Evolutionary conservation across 2,888 invertebrate species (phyloP), one percentile per base, ranked within the genome.

Genomic region (Nephrocerus scutellatus): DNA sequence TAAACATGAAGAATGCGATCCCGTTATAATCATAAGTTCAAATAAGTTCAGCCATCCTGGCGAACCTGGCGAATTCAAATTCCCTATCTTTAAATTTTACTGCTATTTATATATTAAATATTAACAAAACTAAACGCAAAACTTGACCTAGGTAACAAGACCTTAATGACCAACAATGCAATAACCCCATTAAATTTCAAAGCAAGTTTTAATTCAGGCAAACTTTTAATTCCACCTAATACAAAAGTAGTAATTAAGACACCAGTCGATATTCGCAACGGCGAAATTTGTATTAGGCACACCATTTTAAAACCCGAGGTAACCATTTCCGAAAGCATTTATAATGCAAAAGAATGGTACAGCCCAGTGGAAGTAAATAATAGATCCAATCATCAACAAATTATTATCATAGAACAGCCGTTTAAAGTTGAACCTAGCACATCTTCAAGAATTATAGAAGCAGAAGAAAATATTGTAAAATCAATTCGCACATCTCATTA

Each of bases 261-360:
- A 3, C 39, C 37, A 22, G 43, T 43, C 12, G 39, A 39, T 23
- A 10, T 43, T 2, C 14, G 30, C 8, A 22, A 43, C 10, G 38
- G 41, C 18, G 39, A 46, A 7, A 24, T 46, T 15, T 28, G 21
- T 14, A 28, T 44, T 9, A 30, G 20, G 23, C 34, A 19, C 8
- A 41, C 30, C 5, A 9, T 22, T 22, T 31, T 40, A 24, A 8
- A 36, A 28, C 28, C 35, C n/a, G 37, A 43, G 12, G 36, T 45
- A 18, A 33, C 9, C 14, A 40, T 47, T 16, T 30, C 41, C 6
- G 32, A 41, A 43, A 43, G 39, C 18, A 12, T 37, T 10, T 45
- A 46, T 31, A 33, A n/a, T 8, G 32, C 41, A 2, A 18, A 41
- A 16, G 30, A 46, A 10, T 43, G 44, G 48, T 39, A 37, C 19